Conservation (phyloP, 2,888 invertebrate species). For the Creontiades dilutus region DNA sequence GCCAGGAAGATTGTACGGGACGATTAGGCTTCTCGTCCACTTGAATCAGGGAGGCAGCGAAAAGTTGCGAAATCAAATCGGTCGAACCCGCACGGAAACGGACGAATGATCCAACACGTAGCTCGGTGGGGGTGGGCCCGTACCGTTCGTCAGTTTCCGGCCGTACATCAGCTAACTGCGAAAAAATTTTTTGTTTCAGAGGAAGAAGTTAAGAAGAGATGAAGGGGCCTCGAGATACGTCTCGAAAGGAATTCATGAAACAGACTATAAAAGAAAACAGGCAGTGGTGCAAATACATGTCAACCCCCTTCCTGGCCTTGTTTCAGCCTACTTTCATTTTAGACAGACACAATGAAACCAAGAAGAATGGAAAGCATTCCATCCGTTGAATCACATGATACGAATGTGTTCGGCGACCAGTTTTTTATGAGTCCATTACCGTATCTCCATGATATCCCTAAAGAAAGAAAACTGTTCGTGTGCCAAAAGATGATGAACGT, state of each 20-base stretch:
- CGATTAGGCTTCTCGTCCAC: too few relatives aligned
- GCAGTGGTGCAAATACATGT: too few relatives aligned
- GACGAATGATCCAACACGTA: too few relatives aligned
- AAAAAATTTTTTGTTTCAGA: slow-evolving; percentile 40
- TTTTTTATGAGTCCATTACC: background rate
- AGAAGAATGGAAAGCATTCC: slow-evolving; percentile 65
- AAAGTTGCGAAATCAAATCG: too few relatives aligned
- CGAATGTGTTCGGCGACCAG: background rate
- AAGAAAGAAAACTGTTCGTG: background rate
- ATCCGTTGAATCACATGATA: background rate
- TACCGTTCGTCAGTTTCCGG: too few relatives aligned
- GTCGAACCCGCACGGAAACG: too few relatives aligned
- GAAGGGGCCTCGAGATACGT: slow-evolving; percentile 56
- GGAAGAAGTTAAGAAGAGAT: slow-evolving; percentile 35
- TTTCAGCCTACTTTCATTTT: background rate
- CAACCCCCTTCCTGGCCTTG: background rate
- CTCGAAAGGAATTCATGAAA: slow-evolving; percentile 65
- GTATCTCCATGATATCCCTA: background rate
- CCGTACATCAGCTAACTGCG: too few relatives aligned
- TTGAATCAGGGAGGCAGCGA: too few relatives aligned
- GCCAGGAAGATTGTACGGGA: too few relatives aligned
- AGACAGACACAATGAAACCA: background rate
- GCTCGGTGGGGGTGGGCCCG: too few relatives aligned
- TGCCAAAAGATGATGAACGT: too few relatives aligned
- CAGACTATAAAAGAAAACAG: too few relatives aligned